These are phyloP conservation scores for Pomatostomus ruficeps DNA, from an alignment of 2,113 vertebrate species.

Conservation along the genomic window DNA sequence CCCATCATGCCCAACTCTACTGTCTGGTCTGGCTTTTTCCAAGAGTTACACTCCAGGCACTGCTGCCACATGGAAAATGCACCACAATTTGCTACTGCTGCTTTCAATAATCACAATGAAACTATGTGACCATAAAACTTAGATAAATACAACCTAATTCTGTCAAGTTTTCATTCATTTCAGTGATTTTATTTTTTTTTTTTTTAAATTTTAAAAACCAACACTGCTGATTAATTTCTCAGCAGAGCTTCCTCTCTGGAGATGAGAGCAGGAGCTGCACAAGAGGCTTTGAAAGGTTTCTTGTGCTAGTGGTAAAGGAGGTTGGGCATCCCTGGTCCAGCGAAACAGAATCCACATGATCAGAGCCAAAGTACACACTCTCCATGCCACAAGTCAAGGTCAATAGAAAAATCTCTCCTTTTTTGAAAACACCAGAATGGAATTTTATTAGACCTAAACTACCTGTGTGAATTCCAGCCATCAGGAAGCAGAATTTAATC, in stretches of 20 bases:
- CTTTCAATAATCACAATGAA: background rate
- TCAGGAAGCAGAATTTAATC: conserved; percentile 23
- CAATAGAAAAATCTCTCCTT: background rate
- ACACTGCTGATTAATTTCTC: background rate
- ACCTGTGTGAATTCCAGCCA: conserved; percentile 8
- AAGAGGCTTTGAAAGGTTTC: background rate
- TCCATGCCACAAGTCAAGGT: background rate
- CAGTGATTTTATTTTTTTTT: background rate
- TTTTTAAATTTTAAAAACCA: background rate
- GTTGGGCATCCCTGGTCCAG: background rate
- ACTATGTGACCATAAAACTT: background rate
- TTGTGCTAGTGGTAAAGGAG: background rate
- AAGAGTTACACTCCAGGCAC: background rate
- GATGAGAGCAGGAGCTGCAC: background rate
- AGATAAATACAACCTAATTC: background rate
- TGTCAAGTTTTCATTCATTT: background rate
- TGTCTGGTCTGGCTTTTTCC: background rate
- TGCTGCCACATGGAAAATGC: background rate
- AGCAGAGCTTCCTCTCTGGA: background rate
- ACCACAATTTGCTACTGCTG: background rate
- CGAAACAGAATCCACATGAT: background rate
- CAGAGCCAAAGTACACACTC: background rate
- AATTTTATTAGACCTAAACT: conserved; percentile 22
- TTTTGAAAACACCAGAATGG: background rate
- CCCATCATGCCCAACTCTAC: rapidly evolving